Base-by-base conservation (phyloP, 2,888 invertebrate genomes). In the Acholoe squamosa region DNA sequence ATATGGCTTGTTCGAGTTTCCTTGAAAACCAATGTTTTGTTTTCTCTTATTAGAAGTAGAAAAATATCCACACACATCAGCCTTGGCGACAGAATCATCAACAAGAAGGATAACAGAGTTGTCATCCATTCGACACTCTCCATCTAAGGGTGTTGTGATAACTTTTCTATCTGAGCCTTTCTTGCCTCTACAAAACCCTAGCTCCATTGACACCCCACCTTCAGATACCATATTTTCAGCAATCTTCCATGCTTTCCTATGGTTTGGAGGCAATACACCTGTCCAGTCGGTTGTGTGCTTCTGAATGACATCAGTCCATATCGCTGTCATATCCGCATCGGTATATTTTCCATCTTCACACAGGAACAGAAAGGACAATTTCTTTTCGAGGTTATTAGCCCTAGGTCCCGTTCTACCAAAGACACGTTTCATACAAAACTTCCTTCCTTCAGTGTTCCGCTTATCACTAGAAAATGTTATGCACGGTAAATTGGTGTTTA, bases 221-320 rank as follows among this genome's bases (percentile, higher is more conserved):
- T 28, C 16, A 14, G 25, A 31, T 16, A 76, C 31, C 7, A 5
- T 76, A 31, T 76, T 25, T 16, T 76, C 76, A 31, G 14, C 19
- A 31, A 76, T 76, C 14, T 28, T 76, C 76, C 76, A 76, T 31
- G 28, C 76, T 14, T 25, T 22, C 3, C 3, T 76, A 7, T 76
- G 76, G 1, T 76, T 31, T 25, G 10, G 25, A 3, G 28, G 3
- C 31, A 76, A 31, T 16, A 76, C 3, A 76, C 28, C 3, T 31
- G 31, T 76, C 76, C 76, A 76, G 3, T 76, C 16, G 14, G 16
- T 16, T 31, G 76, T 76, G 16, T 76, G 31, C 28, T 76, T 25
- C 31, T 76, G 76, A 31, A 76, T 76, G 7, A 76, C 76, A 7
- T 76, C 76, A 76, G 76, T 31, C 76, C 76, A 76, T 76, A 76